A percentile compares a stretch with the other conserved stretches of the same genome.
Evolutionary conservation across 2,797 vertebrate genomes (phyloP).

Genomic region (Cuniculus paca): DNA sequence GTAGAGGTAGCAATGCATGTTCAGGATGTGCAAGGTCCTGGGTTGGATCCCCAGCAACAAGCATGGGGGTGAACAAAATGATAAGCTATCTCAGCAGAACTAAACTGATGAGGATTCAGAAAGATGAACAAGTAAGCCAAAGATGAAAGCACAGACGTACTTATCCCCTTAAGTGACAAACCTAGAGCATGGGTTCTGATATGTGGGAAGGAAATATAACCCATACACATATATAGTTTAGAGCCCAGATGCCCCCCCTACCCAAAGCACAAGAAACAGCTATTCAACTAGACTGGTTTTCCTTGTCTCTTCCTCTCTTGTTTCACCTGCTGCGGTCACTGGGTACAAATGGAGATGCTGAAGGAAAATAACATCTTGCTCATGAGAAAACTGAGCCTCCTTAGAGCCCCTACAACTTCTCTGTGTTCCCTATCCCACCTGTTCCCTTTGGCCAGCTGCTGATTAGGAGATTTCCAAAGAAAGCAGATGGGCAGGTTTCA

Average conservation of each 20-base stretch:
- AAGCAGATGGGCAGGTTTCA: constrained; percentile 73
- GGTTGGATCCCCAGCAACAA: not conserved
- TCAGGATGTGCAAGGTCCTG: not conserved
- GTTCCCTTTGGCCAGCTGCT: constrained; percentile 73
- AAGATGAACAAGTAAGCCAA: constrained; percentile 6
- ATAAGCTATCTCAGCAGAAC: constrained; percentile 1
- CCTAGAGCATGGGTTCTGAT: not conserved
- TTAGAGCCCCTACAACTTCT: not conserved
- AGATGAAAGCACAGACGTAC: not conserved
- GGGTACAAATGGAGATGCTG: not conserved
- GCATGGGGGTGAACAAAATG: not conserved
- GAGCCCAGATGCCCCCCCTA: not conserved
- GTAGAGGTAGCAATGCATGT: not conserved
- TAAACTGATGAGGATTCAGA: not conserved
- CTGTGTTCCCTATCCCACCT: constrained; percentile 62
- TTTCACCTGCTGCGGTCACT: constrained; percentile 30
- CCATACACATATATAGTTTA: not conserved
- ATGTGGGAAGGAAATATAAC: constrained; percentile 12
- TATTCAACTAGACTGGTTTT: not conserved
- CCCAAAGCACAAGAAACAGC: not conserved
- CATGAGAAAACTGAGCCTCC: constrained; percentile 48
- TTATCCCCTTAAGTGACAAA: not conserved
- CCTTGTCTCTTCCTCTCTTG: not conserved
- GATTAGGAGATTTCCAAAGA: constrained; percentile 44
- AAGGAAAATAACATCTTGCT: constrained; percentile 36